A percentile compares a stretch with the other conserved stretches of the same genome.
Conservation (phyloP, 2,888 invertebrate genomes). For the Meandrusa payeni region DNA sequence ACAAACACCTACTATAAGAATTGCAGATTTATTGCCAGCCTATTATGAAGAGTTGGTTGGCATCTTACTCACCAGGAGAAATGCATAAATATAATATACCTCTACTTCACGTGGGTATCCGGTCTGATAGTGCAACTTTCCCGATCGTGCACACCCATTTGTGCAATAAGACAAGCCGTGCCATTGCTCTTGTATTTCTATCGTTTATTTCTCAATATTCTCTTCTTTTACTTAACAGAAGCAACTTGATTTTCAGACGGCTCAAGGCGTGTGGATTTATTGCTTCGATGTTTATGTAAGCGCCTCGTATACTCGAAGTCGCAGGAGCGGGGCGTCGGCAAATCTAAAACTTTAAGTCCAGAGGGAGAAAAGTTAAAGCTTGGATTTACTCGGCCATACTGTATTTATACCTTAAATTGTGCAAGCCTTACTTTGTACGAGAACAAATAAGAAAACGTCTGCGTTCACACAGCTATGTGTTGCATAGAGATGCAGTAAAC, state of each 20-base stretch:
- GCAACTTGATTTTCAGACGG: slow-evolving; percentile 12
- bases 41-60: too few species aligned
- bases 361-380: slow-evolving; percentile 19
- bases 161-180: too few species aligned
- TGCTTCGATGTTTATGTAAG: slow-evolving; percentile 23
- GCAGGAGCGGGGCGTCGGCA: slow-evolving; percentile 12
- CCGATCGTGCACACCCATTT: too few species aligned
- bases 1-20: too few species aligned
- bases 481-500: background rate
- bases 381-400: slow-evolving; percentile 18
- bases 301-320: slow-evolving; percentile 3
- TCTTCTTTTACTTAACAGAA: slow-evolving; percentile 8
- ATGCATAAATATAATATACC: too few species aligned
- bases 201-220: slow-evolving; percentile 3
- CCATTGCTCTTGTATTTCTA: background rate
- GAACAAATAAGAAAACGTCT: slow-evolving; percentile 12
- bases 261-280: slow-evolving; percentile 17
- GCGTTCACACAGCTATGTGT: slow-evolving; percentile 1
- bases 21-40: too few species aligned
- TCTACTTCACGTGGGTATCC: too few species aligned
- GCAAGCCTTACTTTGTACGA: slow-evolving; percentile 1
- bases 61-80: too few species aligned
- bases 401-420: slow-evolving; percentile 17
- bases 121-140: too few species aligned
- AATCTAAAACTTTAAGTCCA: slow-evolving; percentile 22